Base-by-base conservation (phyloP, 2,797 vertebrate genomes). In the Serranus cabrilla region DNA sequence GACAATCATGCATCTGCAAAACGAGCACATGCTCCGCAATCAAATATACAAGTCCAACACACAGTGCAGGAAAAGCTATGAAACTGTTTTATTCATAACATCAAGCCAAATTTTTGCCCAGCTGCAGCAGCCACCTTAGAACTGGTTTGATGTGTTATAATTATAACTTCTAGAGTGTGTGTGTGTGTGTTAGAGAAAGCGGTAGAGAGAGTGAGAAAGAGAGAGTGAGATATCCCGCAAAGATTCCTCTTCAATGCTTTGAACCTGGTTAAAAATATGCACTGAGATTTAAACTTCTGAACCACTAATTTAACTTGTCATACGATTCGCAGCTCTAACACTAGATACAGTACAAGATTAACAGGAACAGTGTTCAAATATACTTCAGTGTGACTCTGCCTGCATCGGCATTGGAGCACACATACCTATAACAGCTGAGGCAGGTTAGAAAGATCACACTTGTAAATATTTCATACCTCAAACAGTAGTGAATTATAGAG, bases 381-480 rank as follows among this genome's bases (percentile, higher is more conserved):
- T 42, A 31, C 43, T 49, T 78, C 55, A 67, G 45, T 16, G 4
- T 4, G 12, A 1, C 17, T 69, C 37, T 50, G 51, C 37, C 25
- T 9, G 34, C 23, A 66, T 78, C 62, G 76, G 76, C 69, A 80
- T 58, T 59, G 46, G 6, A 67, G 76, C 58, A 63, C 65, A 66
- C 39, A 66, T 61, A 81, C 69, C 34, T 52, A 46, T 21, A 78
- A 74, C 65, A 76, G 74, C 76, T 58, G 67, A 63, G 65, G 27
- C n/a, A 56, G 73, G 76, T 76, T 75, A 66, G 54, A 83, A 60
- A 83, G 68, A 84, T 83, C 74, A 72, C 42, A 47, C 20, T 9
- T 8, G 60, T 92, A 70, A 92, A 90, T 89, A 89, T 88, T 89
- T 77, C 42, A 89, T 14, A 45, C 50, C 40, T 83, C 69, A 87